These are phyloP conservation scores for Neomorphus geoffroyi DNA, from an alignment of 2,797 vertebrate genomes.

Conservation along the genomic window DNA sequence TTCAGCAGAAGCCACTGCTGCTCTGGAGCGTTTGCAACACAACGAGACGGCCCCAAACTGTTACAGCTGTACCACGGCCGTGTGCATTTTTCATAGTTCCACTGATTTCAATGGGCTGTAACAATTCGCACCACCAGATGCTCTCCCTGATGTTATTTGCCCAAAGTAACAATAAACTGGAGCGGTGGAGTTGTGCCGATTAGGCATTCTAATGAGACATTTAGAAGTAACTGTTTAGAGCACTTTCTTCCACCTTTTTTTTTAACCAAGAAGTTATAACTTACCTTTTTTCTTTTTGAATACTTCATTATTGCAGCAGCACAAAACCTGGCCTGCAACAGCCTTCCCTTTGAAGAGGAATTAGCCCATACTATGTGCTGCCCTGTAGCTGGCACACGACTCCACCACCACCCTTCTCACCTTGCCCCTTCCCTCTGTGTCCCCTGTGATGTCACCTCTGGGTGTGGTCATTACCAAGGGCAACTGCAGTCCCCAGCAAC, in stretches of 20 bases:
- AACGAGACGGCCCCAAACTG: rapidly evolving
- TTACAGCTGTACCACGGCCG: not conserved
- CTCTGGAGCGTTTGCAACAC: rapidly evolving
- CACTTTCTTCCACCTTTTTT: not conserved
- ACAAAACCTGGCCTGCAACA: not conserved
- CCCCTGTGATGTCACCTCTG: not conserved
- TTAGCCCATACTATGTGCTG: not conserved
- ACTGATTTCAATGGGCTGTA: not conserved
- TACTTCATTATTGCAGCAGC: not conserved
- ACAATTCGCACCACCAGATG: not conserved
- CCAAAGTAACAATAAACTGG: not conserved
- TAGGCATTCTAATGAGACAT: rapidly evolving
- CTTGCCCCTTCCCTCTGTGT: not conserved
- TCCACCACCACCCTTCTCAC: not conserved
- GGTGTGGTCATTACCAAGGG: rapidly evolving
- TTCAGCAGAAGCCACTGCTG: not conserved
- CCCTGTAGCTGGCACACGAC: not conserved
- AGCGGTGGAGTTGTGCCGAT: not conserved
- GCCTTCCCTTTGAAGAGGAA: not conserved
- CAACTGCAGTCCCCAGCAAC: not conserved
- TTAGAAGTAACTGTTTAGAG: not conserved
- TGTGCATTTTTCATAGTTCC: not conserved
- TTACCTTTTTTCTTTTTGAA: not conserved
- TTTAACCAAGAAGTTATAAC: not conserved
- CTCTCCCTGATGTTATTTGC: not conserved